A percentile compares a stretch with the other conserved stretches of the same genome.
phyloP scores from a whole-genome alignment of 2,888 invertebrate genomes.

The Girardia tigrina region DNA sequence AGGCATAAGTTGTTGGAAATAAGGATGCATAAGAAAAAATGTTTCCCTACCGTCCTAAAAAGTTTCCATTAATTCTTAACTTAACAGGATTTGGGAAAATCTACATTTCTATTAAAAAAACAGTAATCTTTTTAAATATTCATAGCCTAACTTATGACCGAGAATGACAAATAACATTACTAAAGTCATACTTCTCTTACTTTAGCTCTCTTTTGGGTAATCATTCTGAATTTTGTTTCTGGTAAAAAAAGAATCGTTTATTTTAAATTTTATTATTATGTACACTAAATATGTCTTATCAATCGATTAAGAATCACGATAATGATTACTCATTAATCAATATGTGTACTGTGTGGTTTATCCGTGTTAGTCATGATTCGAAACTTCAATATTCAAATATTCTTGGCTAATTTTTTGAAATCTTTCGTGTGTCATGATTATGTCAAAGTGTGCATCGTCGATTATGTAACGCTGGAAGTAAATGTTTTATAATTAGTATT shows the following conservation, averaged over 20 bases:
- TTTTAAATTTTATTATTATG: neutral
- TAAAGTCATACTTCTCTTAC: conserved; percentile 12
- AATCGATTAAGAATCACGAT: neutral
- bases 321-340: conserved; percentile 14
- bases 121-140: too few relatives aligned
- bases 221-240: too few relatives aligned
- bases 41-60: neutral
- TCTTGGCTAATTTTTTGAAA: neutral
- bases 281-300: conserved; percentile 3
- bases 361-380: neutral
- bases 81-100: too few relatives aligned
- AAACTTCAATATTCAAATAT: neutral
- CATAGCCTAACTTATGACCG: too few relatives aligned
- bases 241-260: too few relatives aligned
- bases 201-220: conserved; percentile 14
- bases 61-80: too few relatives aligned
- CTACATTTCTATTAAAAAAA: too few relatives aligned
- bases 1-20: neutral
- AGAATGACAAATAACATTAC: too few relatives aligned
- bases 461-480: neutral
- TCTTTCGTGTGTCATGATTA: neutral
- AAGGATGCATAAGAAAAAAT: neutral
- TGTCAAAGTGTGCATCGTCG: neutral
- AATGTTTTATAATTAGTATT: neutral
- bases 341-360: neutral